Evolutionary conservation across 1,140 invertebrate species (phyloP).

Genomic region (Drosophila obscura): DNA sequence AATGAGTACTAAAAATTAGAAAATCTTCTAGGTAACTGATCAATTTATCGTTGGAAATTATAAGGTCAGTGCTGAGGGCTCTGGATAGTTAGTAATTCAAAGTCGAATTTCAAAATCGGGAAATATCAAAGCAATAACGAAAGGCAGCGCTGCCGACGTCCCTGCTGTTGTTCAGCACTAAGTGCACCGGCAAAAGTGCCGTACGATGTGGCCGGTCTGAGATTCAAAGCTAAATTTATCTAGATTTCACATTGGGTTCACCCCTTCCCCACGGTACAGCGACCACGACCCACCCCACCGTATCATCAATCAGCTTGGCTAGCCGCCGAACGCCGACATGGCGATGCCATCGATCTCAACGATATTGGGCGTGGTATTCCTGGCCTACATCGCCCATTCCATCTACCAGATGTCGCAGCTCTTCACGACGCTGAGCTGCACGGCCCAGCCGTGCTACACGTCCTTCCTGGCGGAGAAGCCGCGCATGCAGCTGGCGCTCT

Average conservation of each 20-base stretch:
- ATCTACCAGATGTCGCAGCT: conserved; percentile 90
- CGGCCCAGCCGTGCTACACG: conserved; percentile 86
- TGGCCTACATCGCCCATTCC: conserved; percentile 89
- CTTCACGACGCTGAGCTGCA: conserved; percentile 89
- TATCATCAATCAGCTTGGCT: background rate
- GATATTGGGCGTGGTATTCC: conserved; percentile 87
- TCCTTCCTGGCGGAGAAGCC: conserved; percentile 86
- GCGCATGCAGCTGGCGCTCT: conserved; percentile 86
- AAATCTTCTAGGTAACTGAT: no score
- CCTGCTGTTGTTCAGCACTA: no score
- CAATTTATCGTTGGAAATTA: no score
- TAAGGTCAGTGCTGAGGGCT: no score
- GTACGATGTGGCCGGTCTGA: no score
- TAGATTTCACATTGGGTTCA: no score
- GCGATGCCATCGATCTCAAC: conserved; percentile 75
- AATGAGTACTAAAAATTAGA: no score
- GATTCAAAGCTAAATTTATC: background rate
- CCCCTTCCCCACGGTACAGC: background rate
- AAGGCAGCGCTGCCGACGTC: no score
- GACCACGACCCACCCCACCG: background rate
- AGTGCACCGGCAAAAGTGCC: no score
- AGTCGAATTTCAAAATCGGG: no score
- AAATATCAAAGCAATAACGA: no score
- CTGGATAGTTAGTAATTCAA: no score
- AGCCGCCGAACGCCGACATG: conserved; percentile 37